phyloP scores from a whole-genome alignment of 2,888 invertebrate species.

The Teleogryllus oceanicus region DNA sequence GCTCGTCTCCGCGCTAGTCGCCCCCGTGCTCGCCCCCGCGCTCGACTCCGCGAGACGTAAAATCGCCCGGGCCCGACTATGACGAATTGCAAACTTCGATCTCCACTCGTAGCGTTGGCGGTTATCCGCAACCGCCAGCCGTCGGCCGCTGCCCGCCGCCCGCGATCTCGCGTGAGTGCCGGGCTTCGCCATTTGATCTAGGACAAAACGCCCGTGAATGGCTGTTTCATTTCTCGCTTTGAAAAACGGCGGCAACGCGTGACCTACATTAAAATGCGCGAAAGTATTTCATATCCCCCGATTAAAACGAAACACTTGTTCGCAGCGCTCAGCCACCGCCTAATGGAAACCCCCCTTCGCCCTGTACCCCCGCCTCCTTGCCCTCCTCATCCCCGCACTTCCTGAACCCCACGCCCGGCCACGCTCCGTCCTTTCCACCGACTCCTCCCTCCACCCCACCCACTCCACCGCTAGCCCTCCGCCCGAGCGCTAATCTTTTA shows the following conservation, averaged over 20 bases:
- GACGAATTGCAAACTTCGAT: no score
- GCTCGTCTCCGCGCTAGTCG: no score
- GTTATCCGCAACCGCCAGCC: no score
- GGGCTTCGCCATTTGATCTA: not conserved
- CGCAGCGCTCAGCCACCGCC: not conserved
- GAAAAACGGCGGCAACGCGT: not conserved
- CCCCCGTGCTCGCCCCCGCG: no score
- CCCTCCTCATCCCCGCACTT: not conserved
- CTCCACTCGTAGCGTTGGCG: no score
- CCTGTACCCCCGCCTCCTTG: not conserved
- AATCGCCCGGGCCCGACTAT: no score
- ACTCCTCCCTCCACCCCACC: not conserved
- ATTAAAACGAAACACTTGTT: constrained; percentile 18
- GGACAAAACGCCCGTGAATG: not conserved
- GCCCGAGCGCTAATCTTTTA: not conserved
- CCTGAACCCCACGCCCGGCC: not conserved
- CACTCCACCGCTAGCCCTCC: not conserved
- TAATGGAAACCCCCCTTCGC: not conserved
- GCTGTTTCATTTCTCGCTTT: not conserved
- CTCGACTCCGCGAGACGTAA: no score
- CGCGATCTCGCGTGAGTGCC: not conserved
- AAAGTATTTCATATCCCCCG: constrained; percentile 18
- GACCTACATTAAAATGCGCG: constrained; percentile 9
- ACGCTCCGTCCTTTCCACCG: not conserved
- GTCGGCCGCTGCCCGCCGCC: no score